Base-by-base conservation (phyloP, 2,113 vertebrate genomes). In the Proterorhinus semilunaris region DNA sequence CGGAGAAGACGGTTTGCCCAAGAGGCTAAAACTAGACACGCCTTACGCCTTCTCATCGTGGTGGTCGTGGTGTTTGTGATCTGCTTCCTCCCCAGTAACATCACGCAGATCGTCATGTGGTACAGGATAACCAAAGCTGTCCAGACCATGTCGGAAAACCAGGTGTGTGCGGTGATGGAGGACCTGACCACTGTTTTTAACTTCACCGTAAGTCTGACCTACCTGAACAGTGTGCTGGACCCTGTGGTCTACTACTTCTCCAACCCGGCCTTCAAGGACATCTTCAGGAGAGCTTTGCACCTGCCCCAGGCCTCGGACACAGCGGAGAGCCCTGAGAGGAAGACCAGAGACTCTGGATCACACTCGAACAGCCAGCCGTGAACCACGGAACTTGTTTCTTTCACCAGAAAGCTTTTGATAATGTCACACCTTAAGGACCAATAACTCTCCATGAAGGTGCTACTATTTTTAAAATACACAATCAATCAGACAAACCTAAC, bases 171-270 rank as follows among this genome's bases (percentile, higher is more conserved):
- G 0, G 55, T 47, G 5, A 15, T 81, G 73, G 76, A 84, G 8
- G 8, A 71, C 1, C n/a, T 83, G 21, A 88, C 63, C 58, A 54
- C 7, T 0, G 15, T 43, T 0, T 93, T 93, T 52, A 90, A 83
- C 69, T 53, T 85, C 76, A 83, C 85, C 36, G 73, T 92, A 7
- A 85, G 81, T 64, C 63, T 93, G 48, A 92, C 91, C 6, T 92
- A 92, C 65, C 81, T 93, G 62, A 92, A 92, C 81, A 92, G 87
- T 6, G 47, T 69, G 46, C 50, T 93, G 69, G 88, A 93, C 62
- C 91, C 91, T 4, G 16, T 91, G 7, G 68, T 93, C 53, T 93
- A 91, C 79, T 90, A 92, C 75, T 91, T 93, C 71, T 91, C 89
- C 69, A 93, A 83, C 63, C 65, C 92, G 0, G 11, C 63, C 11